These are phyloP conservation scores for Orthonevra nobilis DNA, from an alignment of 2,888 invertebrate species.

Conservation along the genomic window DNA sequence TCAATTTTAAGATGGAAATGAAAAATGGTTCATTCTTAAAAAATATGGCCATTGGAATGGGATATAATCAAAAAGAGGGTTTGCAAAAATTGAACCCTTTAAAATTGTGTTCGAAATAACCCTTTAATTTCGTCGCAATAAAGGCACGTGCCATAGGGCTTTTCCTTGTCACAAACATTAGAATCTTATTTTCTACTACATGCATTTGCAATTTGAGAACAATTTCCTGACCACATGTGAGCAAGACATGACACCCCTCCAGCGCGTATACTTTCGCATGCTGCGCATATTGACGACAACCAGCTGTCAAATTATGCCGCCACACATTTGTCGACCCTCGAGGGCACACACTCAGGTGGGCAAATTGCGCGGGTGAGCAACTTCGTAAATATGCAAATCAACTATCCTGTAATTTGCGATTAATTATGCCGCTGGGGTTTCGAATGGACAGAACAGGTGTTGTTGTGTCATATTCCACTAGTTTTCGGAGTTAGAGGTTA, in stretches of 20 bases:
- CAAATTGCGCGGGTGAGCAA: constrained; percentile 46
- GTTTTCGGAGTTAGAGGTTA: constrained; percentile 32
- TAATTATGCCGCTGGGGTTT: constrained; percentile 75
- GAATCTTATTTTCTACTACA: constrained; percentile 6
- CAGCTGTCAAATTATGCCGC: constrained; percentile 49
- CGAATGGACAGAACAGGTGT: constrained; percentile 45
- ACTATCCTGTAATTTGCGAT: constrained; percentile 76
- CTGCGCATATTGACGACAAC: constrained; percentile 27
- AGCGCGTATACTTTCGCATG: constrained; percentile 5
- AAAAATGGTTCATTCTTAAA: too few relatives aligned
- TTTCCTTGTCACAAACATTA: not conserved
- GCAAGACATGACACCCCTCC: not conserved
- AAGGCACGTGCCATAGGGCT: constrained; percentile 5
- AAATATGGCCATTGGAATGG: too few relatives aligned
- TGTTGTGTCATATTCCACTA: constrained; percentile 25
- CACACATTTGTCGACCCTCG: constrained; percentile 31
- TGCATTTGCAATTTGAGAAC: not conserved
- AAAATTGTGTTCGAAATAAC: not conserved
- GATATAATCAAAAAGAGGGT: too few relatives aligned
- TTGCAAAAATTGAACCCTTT: not conserved
- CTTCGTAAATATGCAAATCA: constrained; percentile 74
- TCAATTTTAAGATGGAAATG: too few relatives aligned
- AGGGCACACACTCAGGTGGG: constrained; percentile 11
- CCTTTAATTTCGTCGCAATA: not conserved
- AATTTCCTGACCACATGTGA: not conserved